These are phyloP conservation scores for Beroe forskalii DNA, from an alignment of 37 sponge, comb jelly and placozoan species.

Conservation along the genomic window DNA sequence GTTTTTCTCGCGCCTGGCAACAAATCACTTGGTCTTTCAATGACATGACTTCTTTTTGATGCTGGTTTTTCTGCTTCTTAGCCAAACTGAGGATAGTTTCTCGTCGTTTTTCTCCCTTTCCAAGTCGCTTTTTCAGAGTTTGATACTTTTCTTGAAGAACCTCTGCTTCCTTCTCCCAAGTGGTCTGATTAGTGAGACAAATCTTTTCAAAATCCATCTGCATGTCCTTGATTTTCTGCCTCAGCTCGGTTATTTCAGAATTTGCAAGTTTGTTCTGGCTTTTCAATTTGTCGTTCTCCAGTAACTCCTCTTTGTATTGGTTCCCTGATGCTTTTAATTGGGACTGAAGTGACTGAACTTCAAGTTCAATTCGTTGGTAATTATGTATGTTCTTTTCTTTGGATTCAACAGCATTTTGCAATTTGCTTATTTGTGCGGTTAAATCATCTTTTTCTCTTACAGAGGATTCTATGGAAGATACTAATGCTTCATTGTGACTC, in stretches of 20 bases:
- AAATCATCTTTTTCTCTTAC: conserved; percentile 31
- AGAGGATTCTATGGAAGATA: not conserved
- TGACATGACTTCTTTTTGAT: conserved; percentile 29
- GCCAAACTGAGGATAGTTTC: conserved; percentile 28
- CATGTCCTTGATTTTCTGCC: conserved; percentile 10
- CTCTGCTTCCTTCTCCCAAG: conserved; percentile 42
- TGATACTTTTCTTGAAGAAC: conserved; percentile 35
- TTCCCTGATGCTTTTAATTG: not conserved
- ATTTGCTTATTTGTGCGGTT: not conserved
- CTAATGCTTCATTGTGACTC: not conserved
- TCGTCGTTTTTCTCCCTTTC: conserved; percentile 35
- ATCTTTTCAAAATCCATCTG: conserved; percentile 25
- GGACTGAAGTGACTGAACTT: not conserved
- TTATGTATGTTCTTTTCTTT: conserved; percentile 17
- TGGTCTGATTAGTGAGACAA: not conserved
- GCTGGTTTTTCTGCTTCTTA: conserved; percentile 45
- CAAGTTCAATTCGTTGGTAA: conserved; percentile 31
- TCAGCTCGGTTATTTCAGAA: not conserved
- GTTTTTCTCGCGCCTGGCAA: conserved; percentile 36
- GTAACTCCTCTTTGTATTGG: conserved; percentile 50
- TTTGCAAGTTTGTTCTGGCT: conserved; percentile 35
- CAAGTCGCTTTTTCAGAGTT: conserved; percentile 3
- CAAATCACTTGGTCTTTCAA: conserved; percentile 50
- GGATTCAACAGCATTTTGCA: not conserved
- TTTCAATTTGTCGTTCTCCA: conserved; percentile 35